These are phyloP conservation scores for Mustelus asterias DNA, from an alignment of 2,113 vertebrate species.

Conservation along the genomic window DNA sequence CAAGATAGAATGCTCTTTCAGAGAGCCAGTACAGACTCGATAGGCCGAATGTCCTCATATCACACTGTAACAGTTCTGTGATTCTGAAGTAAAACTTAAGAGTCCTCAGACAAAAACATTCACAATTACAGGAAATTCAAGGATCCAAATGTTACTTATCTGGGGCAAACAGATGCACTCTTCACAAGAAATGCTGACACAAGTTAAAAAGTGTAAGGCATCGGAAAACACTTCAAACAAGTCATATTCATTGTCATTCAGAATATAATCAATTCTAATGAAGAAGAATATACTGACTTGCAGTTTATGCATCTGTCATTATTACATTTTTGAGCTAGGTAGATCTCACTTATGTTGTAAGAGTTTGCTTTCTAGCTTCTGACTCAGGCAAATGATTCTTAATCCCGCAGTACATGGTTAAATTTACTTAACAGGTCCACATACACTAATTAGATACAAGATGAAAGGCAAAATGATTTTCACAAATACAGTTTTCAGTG, in stretches of 20 bases:
- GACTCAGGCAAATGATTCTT: neutral
- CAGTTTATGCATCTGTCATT: neutral
- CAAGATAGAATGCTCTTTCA: no score
- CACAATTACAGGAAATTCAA: conserved; percentile 26
- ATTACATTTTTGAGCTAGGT: neutral
- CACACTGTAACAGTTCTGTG: no score
- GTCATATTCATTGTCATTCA: neutral
- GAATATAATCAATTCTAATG: neutral
- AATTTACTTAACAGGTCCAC: neutral
- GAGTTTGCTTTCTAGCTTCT: neutral
- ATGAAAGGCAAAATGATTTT: neutral
- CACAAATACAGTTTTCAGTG: neutral
- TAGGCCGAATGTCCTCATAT: no score
- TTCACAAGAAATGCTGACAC: neutral
- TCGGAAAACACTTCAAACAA: neutral
- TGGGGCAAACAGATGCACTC: neutral
- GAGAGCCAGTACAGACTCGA: no score
- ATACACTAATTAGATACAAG: neutral
- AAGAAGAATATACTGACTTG: neutral
- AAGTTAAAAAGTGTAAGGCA: neutral
- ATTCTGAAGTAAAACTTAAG: neutral
- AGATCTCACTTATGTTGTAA: neutral
- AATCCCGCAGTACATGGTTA: neutral
- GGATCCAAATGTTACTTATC: conserved; percentile 11
- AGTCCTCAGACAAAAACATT: neutral